Evolutionary conservation across 2,888 invertebrate genomes (phyloP), one percentile per base, ranked within the genome.

Genomic region (Orthonychiurus folsomi): DNA sequence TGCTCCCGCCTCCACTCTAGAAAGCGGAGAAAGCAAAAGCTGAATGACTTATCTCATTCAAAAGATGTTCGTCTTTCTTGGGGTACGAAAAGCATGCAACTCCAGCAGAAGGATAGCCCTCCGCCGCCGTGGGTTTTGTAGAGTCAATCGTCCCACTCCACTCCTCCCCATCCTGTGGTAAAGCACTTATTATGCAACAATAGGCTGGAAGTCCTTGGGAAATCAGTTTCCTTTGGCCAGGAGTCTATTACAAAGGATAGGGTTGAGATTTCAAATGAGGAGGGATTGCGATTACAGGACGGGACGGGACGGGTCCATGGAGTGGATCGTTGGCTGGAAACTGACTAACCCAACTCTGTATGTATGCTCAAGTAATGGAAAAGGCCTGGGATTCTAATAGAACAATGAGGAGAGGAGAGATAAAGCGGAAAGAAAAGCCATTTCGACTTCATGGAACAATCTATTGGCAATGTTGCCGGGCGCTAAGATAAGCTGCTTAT

Each of bases 381-480:
- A 37, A 37, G 37, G 37, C 37, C n/a, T n/a, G 37, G 15, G 37
- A 37, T 37, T 37, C 37, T 37, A 37, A 37, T 37, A 37, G 37
- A 37, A 37, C 37, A 37, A 37, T 37, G 37, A 37, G 15, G 37
- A 15, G 9, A 37, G 37, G 15, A 15, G 37, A 37, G 37, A 37
- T 37, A 37, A 37, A 37, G 37, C 37, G 9, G 37, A 37, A 37
- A 37, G 37, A 37, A 37, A 37, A 37, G 37, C 37, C 37, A 37
- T 37, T 37, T 37, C 37, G 37, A 37, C 37, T 37, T 37, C 37
- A 37, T 37, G 37, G 37, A 37, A 37, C 37, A 37, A 37, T 37
- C 37, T 37, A 37, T 37, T 37, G 37, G 37, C 37, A 37, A 37
- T 37, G 37, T 37, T 37, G 37, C 37, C 37, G 37, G 37, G 37